Conservation (phyloP, 1,140 invertebrate genomes). For the Latrodectus geometricus region DNA sequence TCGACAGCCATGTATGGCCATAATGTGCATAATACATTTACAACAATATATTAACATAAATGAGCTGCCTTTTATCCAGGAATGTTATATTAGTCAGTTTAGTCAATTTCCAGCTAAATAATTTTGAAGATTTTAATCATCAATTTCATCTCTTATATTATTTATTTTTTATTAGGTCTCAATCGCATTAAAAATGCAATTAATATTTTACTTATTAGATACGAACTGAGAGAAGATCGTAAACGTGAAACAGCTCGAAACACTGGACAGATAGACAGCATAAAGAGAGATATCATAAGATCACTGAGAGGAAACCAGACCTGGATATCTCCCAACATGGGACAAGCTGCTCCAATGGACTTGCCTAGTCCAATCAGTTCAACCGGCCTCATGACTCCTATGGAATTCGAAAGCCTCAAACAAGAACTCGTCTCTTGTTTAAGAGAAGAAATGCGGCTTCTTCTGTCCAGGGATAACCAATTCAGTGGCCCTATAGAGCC, state of each 20-base stretch:
- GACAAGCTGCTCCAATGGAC: not conserved
- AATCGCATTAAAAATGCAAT: too few species aligned
- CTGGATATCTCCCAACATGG: not conserved
- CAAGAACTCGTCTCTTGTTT: conserved; percentile 68
- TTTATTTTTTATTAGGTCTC: too few species aligned
- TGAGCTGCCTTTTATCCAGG: too few species aligned
- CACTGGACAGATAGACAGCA: conserved; percentile 71
- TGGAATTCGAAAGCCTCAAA: conserved; percentile 68
- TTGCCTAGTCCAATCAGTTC: conserved; percentile 66
- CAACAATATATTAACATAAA: too few species aligned
- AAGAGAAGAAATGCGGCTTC: conserved; percentile 66
- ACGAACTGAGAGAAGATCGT: conserved; percentile 73
- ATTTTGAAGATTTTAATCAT: too few species aligned
- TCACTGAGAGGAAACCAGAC: conserved; percentile 59
- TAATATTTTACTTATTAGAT: conserved; percentile 67
- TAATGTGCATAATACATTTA: too few species aligned
- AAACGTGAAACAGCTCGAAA: conserved; percentile 71
- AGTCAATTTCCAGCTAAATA: too few species aligned
- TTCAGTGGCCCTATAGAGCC: conserved; percentile 24
- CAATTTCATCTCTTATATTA: too few species aligned
- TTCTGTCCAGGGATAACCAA: conserved; percentile 59
- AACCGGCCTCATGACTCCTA: conserved; percentile 57
- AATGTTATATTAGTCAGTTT: too few species aligned
- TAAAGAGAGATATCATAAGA: conserved; percentile 71
- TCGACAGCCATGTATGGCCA: too few species aligned